Percentiles rank a stretch among this genome's conserved stretches.
Evolutionary conservation across 2,113 vertebrate genomes (phyloP).

Genomic region (Oenanthe oenanthe): DNA sequence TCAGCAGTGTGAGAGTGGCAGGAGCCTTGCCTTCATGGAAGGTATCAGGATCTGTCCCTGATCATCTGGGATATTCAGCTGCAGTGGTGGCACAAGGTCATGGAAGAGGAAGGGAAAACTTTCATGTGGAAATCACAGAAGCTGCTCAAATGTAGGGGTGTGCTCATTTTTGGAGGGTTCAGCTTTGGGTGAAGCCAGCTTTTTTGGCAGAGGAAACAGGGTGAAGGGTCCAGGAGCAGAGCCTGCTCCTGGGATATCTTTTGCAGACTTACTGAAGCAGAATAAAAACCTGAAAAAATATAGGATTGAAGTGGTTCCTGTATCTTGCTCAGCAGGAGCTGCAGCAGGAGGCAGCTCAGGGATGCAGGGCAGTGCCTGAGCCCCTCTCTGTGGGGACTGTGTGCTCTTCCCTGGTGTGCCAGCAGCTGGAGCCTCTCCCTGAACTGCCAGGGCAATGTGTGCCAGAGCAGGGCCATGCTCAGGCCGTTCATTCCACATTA

Average conservation of each 20-base stretch:
- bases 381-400: accelerated
- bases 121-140: neutral
- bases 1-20: neutral
- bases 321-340: accelerated
- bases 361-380: neutral
- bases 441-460: accelerated
- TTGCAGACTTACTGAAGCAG: neutral
- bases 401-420: neutral
- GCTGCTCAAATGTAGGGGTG: accelerated
- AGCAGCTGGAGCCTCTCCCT: neutral
- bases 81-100: accelerated
- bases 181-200: neutral
- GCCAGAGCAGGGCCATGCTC: neutral
- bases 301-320: neutral
- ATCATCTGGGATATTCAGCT: neutral
- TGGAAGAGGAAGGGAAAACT: neutral
- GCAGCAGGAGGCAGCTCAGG: neutral
- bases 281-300: neutral
- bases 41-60: neutral
- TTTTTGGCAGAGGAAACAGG: neutral
- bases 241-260: neutral
- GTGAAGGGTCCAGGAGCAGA: neutral
- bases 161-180: neutral
- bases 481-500: neutral
- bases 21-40: neutral